phyloP scores from a whole-genome alignment of 2,888 invertebrate genomes.

The Aquatica leii region DNA sequence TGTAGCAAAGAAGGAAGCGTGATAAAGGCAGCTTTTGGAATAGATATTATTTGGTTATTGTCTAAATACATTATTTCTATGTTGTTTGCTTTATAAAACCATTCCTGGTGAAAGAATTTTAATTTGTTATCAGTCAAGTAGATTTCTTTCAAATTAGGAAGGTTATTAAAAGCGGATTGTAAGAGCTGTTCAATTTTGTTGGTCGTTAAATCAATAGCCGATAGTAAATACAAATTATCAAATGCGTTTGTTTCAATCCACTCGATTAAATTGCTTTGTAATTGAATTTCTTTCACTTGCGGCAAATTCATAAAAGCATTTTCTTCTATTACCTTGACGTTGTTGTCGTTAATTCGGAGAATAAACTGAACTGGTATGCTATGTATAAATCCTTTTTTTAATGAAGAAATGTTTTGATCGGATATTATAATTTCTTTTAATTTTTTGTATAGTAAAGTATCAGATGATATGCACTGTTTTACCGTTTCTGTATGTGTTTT shows the following conservation, averaged over 20 bases:
- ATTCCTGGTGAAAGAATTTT: not conserved
- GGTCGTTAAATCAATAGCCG: not conserved
- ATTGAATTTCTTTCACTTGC: not conserved
- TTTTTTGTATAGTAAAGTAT: not conserved
- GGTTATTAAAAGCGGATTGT: conserved; percentile 5
- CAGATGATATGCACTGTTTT: not conserved
- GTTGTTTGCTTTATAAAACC: conserved; percentile 6
- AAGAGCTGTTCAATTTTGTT: conserved; percentile 1
- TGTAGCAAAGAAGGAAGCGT: not conserved
- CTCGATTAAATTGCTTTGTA: conserved; percentile 1
- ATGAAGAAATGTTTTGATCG: not conserved
- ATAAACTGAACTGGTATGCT: not conserved
- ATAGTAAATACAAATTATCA: not conserved
- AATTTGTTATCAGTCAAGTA: not conserved
- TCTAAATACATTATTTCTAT: not conserved
- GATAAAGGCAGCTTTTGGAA: conserved; percentile 9
- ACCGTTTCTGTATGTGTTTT: too few species aligned
- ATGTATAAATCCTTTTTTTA: conserved; percentile 2
- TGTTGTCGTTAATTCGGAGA: not conserved
- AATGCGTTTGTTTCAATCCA: conserved; percentile 13
- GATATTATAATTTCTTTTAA: conserved; percentile 6
- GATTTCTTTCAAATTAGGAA: not conserved
- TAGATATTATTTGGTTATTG: not conserved
- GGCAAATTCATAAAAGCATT: conserved; percentile 6
- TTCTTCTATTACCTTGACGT: not conserved